Conservation (phyloP, 1,140 invertebrate species). For the Melanaphis sacchari region DNA sequence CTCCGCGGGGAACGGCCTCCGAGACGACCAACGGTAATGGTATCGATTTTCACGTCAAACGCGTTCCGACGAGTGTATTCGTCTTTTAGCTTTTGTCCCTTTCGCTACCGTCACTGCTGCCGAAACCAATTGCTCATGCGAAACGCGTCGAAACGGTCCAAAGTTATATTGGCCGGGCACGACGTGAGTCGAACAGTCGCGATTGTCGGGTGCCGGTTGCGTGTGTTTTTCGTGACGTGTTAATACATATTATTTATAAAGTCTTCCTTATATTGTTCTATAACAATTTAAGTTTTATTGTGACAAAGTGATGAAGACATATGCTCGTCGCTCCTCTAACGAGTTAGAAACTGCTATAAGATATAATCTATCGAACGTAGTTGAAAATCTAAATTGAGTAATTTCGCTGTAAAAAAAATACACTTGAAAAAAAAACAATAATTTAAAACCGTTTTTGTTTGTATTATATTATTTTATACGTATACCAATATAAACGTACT, state of each 20-base stretch:
- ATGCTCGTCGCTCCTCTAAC: no score
- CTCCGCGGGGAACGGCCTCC: background rate
- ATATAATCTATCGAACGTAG: background rate
- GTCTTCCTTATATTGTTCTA: background rate
- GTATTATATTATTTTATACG: background rate
- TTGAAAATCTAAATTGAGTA: background rate
- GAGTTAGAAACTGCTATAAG: no score
- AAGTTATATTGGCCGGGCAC: background rate
- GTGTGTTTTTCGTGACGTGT: no score
- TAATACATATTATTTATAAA: background rate
- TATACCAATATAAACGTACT: background rate
- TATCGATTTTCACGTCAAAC: conserved; percentile 40
- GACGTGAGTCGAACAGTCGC: background rate
- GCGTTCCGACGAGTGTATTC: background rate
- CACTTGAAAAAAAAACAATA: background rate
- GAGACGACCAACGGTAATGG: background rate
- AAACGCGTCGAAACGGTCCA: background rate
- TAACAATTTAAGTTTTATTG: background rate
- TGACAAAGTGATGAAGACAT: background rate
- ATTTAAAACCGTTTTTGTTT: background rate
- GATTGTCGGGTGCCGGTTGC: background rate
- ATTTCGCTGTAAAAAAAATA: background rate
- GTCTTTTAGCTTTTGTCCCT: background rate
- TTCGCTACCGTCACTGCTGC: no score
- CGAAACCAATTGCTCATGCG: conserved; percentile 19